Conservation (phyloP, 2,113 vertebrate species). For the Mobula birostris region DNA sequence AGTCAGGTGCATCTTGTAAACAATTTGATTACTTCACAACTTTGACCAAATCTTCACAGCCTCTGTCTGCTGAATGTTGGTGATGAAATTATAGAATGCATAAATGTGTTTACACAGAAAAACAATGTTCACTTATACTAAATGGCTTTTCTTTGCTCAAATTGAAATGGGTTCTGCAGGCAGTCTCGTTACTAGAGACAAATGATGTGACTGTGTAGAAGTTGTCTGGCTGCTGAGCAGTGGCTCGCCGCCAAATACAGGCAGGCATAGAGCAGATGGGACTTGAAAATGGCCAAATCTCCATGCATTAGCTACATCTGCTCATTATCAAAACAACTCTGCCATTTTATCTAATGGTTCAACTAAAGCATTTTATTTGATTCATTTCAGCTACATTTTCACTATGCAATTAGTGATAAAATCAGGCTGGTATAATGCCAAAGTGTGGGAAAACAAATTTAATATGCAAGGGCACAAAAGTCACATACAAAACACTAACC, state of each 20-base stretch:
- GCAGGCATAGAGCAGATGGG: slow-evolving; percentile 71
- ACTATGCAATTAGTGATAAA: slow-evolving; percentile 68
- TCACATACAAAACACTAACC: slow-evolving; percentile 26
- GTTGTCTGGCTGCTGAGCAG: slow-evolving; percentile 51
- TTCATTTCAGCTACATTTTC: slow-evolving; percentile 67
- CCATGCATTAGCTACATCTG: slow-evolving; percentile 77
- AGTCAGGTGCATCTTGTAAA: not conserved
- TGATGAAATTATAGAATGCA: not conserved
- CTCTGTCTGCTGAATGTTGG: not conserved
- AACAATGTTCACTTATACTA: not conserved
- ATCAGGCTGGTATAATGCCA: slow-evolving; percentile 36
- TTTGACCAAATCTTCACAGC: not conserved
- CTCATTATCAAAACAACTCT: slow-evolving; percentile 72
- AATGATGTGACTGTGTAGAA: slow-evolving; percentile 35
- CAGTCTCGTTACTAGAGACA: slow-evolving; percentile 32
- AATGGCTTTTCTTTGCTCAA: slow-evolving; percentile 25
- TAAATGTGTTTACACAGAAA: slow-evolving; percentile 5
- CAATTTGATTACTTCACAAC: not conserved
- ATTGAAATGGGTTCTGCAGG: slow-evolving; percentile 29
- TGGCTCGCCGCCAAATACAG: slow-evolving; percentile 64
- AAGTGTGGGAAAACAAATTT: slow-evolving; percentile 34
- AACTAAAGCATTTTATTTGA: slow-evolving; percentile 77
- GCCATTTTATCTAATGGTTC: slow-evolving; percentile 70
- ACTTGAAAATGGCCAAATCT: slow-evolving; percentile 66
- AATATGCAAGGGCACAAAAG: slow-evolving; percentile 27